Conservation (phyloP, 2,113 vertebrate species). For the Prionailurus viverrinus region DNA sequence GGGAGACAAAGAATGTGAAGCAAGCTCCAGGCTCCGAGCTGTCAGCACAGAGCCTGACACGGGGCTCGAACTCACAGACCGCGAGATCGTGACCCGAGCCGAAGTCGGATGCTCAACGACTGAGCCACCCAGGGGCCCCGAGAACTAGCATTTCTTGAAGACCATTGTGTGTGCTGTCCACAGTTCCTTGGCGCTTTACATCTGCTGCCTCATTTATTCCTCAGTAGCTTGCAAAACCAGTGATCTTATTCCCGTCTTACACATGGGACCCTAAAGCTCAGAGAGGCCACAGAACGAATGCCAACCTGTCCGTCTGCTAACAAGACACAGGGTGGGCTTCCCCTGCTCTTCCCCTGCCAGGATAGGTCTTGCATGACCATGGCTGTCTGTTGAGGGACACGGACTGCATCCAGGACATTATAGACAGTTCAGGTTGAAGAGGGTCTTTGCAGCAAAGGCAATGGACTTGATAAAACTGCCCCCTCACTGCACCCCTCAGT, state of each 20-base stretch:
- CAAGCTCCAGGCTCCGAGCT: too few species aligned
- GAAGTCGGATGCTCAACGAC: too few species aligned
- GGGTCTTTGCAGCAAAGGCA: not conserved
- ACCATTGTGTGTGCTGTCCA: not conserved
- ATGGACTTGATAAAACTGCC: not conserved
- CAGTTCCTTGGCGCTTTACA: not conserved
- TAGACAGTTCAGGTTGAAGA: not conserved
- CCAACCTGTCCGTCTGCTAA: not conserved
- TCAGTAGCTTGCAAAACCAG: not conserved
- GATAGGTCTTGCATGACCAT: rapidly evolving
- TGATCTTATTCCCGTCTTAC: not conserved
- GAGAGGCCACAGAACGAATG: not conserved
- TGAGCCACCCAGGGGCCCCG: not conserved
- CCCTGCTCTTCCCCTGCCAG: not conserved
- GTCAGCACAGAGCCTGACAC: too few species aligned
- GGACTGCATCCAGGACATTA: not conserved
- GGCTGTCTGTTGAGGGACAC: not conserved
- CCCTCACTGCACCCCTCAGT: rapidly evolving
- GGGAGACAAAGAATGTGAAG: too few species aligned
- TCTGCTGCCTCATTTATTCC: not conserved
- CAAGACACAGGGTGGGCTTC: not conserved
- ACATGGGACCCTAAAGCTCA: not conserved
- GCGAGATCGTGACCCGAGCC: too few species aligned
- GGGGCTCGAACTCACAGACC: too few species aligned
- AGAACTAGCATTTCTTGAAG: not conserved